phyloP scores from a whole-genome alignment of 2,888 invertebrate genomes.

The Rambutsinella grinnellia region DNA sequence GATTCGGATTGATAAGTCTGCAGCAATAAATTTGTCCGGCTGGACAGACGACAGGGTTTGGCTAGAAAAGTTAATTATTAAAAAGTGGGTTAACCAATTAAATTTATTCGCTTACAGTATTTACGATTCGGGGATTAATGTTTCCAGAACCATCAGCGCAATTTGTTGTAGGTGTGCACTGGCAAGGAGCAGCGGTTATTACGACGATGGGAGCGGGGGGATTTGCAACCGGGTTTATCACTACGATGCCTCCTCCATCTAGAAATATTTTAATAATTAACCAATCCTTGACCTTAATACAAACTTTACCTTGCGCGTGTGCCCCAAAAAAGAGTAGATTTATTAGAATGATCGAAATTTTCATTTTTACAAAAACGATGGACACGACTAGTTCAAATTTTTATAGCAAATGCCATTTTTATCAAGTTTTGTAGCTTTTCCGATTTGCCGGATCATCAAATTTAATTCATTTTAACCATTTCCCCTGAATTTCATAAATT shows the following conservation, averaged over 20 bases:
- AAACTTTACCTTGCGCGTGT: too few relatives aligned
- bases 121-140: constrained; percentile 51
- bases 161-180: constrained; percentile 37
- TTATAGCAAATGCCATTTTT: too few relatives aligned
- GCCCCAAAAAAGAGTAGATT: too few relatives aligned
- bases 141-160: constrained; percentile 50
- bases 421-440: too few relatives aligned
- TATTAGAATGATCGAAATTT: too few relatives aligned
- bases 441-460: too few relatives aligned
- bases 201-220: too few relatives aligned
- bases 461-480: too few relatives aligned
- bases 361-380: too few relatives aligned
- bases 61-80: constrained; percentile 13
- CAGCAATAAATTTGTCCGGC: constrained; percentile 50
- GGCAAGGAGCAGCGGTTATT: constrained; percentile 21
- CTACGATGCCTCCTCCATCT: constrained; percentile 6
- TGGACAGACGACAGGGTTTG: constrained; percentile 20
- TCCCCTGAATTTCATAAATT: too few relatives aligned
- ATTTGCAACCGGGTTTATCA: constrained; percentile 8
- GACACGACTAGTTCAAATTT: too few relatives aligned
- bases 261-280: neutral
- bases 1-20: constrained; percentile 35
- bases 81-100: neutral
- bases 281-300: neutral
- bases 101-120: constrained; percentile 30